A percentile compares a stretch with the other conserved stretches of the same genome.
Evolutionary conservation across 2,113 vertebrate genomes (phyloP).

Genomic region (Ammospiza caudacuta): DNA sequence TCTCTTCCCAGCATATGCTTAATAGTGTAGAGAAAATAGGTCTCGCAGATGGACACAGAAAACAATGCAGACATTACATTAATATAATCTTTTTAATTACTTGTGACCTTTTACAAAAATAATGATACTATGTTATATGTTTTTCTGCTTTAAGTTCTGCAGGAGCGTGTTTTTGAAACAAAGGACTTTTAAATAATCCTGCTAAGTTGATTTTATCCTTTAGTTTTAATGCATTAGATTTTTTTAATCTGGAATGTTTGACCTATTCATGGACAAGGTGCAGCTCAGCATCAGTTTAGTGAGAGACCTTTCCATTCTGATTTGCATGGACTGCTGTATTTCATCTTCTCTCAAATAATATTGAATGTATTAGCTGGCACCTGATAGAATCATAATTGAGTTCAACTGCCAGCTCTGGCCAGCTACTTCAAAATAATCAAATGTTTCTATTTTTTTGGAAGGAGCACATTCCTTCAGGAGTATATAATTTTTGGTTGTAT

Average conservation of each 20-base stretch:
- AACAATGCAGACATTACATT: not conserved
- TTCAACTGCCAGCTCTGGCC: constrained; percentile 11
- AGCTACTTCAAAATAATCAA: not conserved
- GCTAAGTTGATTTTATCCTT: not conserved
- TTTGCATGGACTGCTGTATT: constrained; percentile 16
- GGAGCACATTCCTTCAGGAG: not conserved
- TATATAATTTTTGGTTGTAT: not conserved
- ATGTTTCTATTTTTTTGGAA: constrained; percentile 16
- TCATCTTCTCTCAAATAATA: not conserved
- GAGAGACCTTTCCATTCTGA: not conserved
- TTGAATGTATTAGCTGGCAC: not conserved
- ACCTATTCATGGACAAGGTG: not conserved
- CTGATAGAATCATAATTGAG: constrained; percentile 6
- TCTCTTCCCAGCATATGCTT: not conserved
- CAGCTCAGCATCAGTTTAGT: not conserved
- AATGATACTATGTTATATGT: not conserved
- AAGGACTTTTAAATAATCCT: not conserved
- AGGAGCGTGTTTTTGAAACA: not conserved
- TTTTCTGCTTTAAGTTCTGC: not conserved
- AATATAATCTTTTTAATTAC: not conserved
- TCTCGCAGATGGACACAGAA: not conserved
- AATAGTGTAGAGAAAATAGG: not conserved
- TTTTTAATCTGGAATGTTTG: not conserved
- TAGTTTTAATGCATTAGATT: not conserved
- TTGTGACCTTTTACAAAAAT: not conserved